These are phyloP conservation scores for Calcarius lapponicus DNA, from an alignment of 2,797 vertebrate genomes.

Conservation along the genomic window DNA sequence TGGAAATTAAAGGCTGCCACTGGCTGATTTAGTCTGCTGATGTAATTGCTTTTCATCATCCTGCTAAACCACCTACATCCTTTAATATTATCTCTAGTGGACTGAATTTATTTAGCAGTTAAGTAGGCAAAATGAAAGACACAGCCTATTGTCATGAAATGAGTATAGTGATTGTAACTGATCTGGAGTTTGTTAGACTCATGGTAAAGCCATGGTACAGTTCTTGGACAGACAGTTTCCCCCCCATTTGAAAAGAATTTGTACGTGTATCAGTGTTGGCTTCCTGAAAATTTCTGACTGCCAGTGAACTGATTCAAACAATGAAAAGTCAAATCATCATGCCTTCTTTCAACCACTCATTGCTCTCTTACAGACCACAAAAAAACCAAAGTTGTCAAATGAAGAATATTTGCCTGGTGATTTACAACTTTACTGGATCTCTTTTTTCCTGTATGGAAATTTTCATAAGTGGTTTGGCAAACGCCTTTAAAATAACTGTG, in stretches of 20 bases:
- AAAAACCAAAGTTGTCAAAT: slow-evolving; percentile 43
- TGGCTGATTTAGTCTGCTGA: neutral
- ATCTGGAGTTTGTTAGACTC: slow-evolving; percentile 54
- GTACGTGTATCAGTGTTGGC: slow-evolving; percentile 69
- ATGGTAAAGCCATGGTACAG: slow-evolving; percentile 53
- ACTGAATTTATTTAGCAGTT: neutral
- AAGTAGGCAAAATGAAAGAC: neutral
- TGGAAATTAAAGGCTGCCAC: neutral
- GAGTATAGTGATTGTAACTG: slow-evolving; percentile 42
- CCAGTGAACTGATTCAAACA: slow-evolving; percentile 65
- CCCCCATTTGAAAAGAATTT: slow-evolving; percentile 70
- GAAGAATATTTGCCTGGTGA: slow-evolving; percentile 37
- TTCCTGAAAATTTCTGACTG: slow-evolving; percentile 71
- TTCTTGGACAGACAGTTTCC: slow-evolving; percentile 64
- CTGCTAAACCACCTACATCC: neutral
- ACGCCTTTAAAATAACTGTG: slow-evolving; percentile 45
- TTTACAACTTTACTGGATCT: slow-evolving; percentile 18
- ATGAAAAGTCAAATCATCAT: slow-evolving; percentile 63
- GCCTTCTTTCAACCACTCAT: slow-evolving; percentile 54
- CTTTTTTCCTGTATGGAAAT: slow-evolving; percentile 41
- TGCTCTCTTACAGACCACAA: slow-evolving; percentile 63
- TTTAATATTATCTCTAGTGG: neutral
- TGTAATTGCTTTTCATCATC: neutral
- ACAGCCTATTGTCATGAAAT: slow-evolving; percentile 51
- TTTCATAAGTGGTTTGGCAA: slow-evolving; percentile 61